Percentiles rank a stretch among this genome's conserved stretches.
Conservation (phyloP, 1,140 invertebrate species). For the Zaprionus ghesquierei region DNA sequence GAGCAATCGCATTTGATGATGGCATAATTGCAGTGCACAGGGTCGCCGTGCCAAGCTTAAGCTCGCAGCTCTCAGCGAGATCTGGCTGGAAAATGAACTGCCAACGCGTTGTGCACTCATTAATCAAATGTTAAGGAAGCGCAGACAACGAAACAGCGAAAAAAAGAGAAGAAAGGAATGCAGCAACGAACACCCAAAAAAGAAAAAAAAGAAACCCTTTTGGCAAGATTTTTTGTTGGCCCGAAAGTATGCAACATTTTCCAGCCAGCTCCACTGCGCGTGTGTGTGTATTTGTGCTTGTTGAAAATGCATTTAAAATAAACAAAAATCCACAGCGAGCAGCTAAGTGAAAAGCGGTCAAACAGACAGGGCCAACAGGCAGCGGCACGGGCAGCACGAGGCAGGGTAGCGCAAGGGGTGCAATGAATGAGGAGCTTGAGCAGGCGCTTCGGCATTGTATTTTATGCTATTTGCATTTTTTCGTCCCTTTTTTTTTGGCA, state of each 20-base stretch:
- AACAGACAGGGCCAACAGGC: neutral
- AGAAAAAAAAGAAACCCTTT: slow-evolving; percentile 23
- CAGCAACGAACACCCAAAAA: slow-evolving; percentile 10
- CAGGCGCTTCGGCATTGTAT: slow-evolving; percentile 70
- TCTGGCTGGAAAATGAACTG: slow-evolving; percentile 66
- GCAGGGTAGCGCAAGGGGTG: neutral
- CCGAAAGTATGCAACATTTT: slow-evolving; percentile 45
- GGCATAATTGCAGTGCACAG: slow-evolving; percentile 32
- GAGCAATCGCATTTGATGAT: slow-evolving; percentile 35
- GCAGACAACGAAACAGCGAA: slow-evolving; percentile 33
- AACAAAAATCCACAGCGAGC: slow-evolving; percentile 69
- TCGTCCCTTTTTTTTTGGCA: slow-evolving; percentile 46
- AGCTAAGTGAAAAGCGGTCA: slow-evolving; percentile 72
- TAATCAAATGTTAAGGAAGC: slow-evolving; percentile 77
- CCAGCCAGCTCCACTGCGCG: neutral
- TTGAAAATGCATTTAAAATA: slow-evolving; percentile 80
- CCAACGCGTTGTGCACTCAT: slow-evolving; percentile 67
- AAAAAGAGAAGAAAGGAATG: slow-evolving; percentile 1
- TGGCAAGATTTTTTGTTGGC: slow-evolving; percentile 49
- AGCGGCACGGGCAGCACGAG: neutral
- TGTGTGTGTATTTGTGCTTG: slow-evolving; percentile 33
- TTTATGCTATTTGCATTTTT: slow-evolving; percentile 78
- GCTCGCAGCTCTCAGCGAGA: slow-evolving; percentile 19
- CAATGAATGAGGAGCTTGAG: slow-evolving; percentile 46
- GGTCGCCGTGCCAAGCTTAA: slow-evolving; percentile 4